These are phyloP conservation scores for Tolmerus cingulatus DNA, from an alignment of 2,888 invertebrate species.

Conservation along the genomic window DNA sequence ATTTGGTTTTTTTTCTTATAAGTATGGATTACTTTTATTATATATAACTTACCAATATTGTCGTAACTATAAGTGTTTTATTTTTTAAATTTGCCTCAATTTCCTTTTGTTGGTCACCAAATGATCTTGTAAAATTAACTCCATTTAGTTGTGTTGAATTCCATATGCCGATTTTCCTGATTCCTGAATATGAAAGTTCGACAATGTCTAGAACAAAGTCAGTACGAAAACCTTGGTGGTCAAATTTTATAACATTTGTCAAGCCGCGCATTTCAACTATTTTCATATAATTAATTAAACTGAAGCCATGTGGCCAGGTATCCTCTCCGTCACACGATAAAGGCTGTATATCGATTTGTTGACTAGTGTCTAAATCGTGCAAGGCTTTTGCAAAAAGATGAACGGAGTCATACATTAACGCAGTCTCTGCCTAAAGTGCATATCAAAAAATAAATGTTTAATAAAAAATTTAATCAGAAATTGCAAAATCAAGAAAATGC, in stretches of 20 bases:
- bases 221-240: constrained; percentile 91
- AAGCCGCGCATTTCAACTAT: constrained; percentile 94
- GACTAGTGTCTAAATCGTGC: constrained; percentile 88
- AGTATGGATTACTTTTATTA: too few species aligned
- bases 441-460: background rate
- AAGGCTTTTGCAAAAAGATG: constrained; percentile 92
- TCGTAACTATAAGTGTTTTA: constrained; percentile 89
- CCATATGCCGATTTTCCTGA: constrained; percentile 88
- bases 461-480: background rate
- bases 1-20: too few species aligned
- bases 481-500: background rate
- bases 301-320: constrained; percentile 94
- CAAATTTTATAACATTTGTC: constrained; percentile 92
- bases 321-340: constrained; percentile 87
- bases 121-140: constrained; percentile 86
- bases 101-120: constrained; percentile 84
- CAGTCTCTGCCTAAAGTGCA: constrained; percentile 82
- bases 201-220: constrained; percentile 92
- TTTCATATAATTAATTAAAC: constrained; percentile 96
- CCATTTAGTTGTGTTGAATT: constrained; percentile 79
- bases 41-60: constrained; percentile 78
- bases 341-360: constrained; percentile 87
- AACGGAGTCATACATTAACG: constrained; percentile 95
- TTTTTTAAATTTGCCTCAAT: constrained; percentile 91
- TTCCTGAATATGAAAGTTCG: constrained; percentile 83